phyloP scores from a whole-genome alignment of 1,140 invertebrate genomes.

The Caenorhabditis tropicalis region DNA sequence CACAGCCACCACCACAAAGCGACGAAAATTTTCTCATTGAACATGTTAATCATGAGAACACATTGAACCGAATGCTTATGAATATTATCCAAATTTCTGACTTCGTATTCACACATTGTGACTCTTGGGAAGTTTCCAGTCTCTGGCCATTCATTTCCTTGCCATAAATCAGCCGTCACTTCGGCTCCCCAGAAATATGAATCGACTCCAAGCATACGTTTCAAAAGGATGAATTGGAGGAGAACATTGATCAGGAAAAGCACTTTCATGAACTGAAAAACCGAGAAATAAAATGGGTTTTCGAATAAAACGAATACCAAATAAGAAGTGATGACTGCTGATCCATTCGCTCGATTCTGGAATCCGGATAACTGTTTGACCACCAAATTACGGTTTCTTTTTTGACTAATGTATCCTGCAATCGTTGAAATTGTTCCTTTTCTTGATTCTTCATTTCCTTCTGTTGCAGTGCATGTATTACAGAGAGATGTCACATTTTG shows the following conservation, averaged over 20 bases:
- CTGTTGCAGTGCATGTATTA: constrained; percentile 66
- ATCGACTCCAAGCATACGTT: constrained; percentile 67
- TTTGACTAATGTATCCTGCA: constrained; percentile 12
- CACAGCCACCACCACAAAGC: constrained; percentile 70
- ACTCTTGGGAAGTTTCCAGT: constrained; percentile 70
- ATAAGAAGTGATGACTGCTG: constrained; percentile 49
- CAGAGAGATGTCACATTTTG: constrained; percentile 69
- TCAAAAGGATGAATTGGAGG: constrained; percentile 68
- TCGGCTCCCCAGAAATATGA: constrained; percentile 65
- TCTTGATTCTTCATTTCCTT: constrained; percentile 66
- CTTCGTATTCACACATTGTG: constrained; percentile 39
- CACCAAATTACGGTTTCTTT: constrained; percentile 6
- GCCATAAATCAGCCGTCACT: constrained; percentile 62
- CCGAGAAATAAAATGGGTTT: background rate
- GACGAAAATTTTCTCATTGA: constrained; percentile 71
- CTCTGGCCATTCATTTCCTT: constrained; percentile 68
- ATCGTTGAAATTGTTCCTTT: background rate
- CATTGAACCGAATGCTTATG: constrained; percentile 67
- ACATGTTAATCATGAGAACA: constrained; percentile 70
- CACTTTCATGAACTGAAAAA: constrained; percentile 63
- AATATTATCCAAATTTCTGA: constrained; percentile 60
- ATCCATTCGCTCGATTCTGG: constrained; percentile 33
- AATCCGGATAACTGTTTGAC: background rate
- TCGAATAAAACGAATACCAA: constrained; percentile 39
- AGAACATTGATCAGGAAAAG: constrained; percentile 67